phyloP scores from a whole-genome alignment of 2,797 vertebrate genomes.

The Atherinosoma microstoma region DNA sequence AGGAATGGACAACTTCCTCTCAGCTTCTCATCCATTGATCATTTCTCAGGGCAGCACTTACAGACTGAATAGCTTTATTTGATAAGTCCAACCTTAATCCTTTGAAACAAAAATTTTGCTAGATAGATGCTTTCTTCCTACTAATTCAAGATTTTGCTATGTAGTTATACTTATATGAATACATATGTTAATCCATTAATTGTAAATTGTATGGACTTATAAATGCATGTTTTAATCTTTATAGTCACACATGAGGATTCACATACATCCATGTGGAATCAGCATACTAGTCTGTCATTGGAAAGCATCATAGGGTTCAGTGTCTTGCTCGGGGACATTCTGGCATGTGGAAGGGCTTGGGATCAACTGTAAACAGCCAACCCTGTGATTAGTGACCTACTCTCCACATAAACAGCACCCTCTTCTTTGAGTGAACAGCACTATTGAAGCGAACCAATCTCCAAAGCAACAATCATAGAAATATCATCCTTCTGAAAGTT shows the following conservation, averaged over 20 bases:
- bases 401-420: background rate
- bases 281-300: background rate
- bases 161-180: background rate
- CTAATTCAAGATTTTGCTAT: background rate
- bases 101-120: too few relatives aligned
- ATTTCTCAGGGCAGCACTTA: slow-evolving; percentile 2
- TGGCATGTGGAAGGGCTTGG: background rate
- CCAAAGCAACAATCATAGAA: background rate
- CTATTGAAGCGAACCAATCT: background rate
- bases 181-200: background rate
- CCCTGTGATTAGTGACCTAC: background rate
- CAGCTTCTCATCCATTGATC: background rate
- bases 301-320: background rate
- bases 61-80: background rate
- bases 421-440: background rate
- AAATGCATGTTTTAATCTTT: background rate
- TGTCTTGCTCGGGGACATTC: background rate
- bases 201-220: background rate
- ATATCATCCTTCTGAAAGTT: background rate
- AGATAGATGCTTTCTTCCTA: background rate
- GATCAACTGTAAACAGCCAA: background rate
- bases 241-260: background rate
- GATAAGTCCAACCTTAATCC: too few relatives aligned
- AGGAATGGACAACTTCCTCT: background rate
- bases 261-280: background rate